Conservation (phyloP, 2,797 vertebrate genomes). For the Eurystomus glaucurus region DNA sequence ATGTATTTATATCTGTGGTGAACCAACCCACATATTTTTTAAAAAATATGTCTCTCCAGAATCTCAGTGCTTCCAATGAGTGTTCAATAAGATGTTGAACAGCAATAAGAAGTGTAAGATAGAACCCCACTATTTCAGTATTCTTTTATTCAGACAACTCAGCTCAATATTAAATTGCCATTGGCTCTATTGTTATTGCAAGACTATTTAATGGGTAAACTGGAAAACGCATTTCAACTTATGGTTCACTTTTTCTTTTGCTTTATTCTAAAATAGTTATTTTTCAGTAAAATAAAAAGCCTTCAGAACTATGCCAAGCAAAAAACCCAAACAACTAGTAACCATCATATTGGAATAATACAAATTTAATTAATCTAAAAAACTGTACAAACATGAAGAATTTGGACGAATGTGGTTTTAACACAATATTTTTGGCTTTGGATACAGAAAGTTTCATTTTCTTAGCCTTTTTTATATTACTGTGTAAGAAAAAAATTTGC, state of each 20-base stretch:
- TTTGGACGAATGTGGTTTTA: background rate
- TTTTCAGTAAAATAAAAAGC: background rate
- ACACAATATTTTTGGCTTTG: background rate
- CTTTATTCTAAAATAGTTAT: background rate
- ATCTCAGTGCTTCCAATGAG: background rate
- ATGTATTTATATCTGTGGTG: background rate
- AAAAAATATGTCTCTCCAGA: background rate
- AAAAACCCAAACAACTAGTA: rapidly evolving
- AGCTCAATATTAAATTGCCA: background rate
- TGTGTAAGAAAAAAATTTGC: background rate
- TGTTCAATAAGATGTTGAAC: background rate
- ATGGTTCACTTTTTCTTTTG: background rate
- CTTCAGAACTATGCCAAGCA: background rate
- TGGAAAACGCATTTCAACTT: background rate
- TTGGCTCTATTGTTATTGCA: background rate
- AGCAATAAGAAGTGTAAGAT: background rate
- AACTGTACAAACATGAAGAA: rapidly evolving
- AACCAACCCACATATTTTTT: too few relatives aligned
- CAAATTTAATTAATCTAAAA: background rate
- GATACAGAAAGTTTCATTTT: background rate
- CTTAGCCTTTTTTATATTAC: background rate
- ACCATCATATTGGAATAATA: background rate
- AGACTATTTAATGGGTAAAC: background rate
- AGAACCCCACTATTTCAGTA: background rate
- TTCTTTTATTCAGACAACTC: background rate